phyloP scores from a whole-genome alignment of 53 echinoderm and acorn worm species.

The Apostichopus leukothele region DNA sequence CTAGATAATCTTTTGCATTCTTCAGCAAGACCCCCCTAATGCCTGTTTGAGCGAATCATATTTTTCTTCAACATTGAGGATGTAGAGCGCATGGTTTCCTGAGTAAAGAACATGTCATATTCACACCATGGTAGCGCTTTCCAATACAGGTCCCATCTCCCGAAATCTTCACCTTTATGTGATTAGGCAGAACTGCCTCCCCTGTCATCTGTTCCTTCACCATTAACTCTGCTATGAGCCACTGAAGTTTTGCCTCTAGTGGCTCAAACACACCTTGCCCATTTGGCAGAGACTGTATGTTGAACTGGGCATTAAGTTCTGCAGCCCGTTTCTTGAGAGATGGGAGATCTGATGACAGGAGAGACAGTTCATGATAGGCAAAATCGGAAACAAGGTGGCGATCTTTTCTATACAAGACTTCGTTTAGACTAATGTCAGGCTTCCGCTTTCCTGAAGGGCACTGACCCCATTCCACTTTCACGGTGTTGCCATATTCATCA shows the following conservation, averaged over 20 bases:
- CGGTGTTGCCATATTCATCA: conserved; percentile 5
- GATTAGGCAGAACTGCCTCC: conserved; percentile 6
- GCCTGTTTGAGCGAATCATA: conserved; percentile 19
- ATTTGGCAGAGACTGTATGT: too few relatives aligned
- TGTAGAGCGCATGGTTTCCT: conserved; percentile 28
- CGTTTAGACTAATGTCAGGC: too few relatives aligned
- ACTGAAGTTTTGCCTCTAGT: too few relatives aligned
- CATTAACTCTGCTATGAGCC: too few relatives aligned
- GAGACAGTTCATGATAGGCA: too few relatives aligned
- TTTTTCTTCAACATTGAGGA: conserved; percentile 35
- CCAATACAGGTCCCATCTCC: conserved; percentile 36
- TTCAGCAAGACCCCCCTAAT: background rate
- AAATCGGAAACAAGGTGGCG: too few relatives aligned
- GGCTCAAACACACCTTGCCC: too few relatives aligned
- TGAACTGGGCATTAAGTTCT: too few relatives aligned
- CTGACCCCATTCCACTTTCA: background rate
- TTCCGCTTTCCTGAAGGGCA: too few relatives aligned
- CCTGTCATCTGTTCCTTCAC: background rate
- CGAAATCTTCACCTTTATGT: conserved; percentile 39
- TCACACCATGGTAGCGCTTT: conserved; percentile 34
- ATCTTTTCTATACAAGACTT: too few relatives aligned
- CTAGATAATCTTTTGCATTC: background rate
- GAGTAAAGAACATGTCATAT: conserved; percentile 40
- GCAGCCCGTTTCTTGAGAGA: too few relatives aligned
- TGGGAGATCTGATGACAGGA: too few relatives aligned